These are phyloP conservation scores for Danionella cerebrum DNA, from an alignment of 2,113 vertebrate genomes.

Conservation along the genomic window DNA sequence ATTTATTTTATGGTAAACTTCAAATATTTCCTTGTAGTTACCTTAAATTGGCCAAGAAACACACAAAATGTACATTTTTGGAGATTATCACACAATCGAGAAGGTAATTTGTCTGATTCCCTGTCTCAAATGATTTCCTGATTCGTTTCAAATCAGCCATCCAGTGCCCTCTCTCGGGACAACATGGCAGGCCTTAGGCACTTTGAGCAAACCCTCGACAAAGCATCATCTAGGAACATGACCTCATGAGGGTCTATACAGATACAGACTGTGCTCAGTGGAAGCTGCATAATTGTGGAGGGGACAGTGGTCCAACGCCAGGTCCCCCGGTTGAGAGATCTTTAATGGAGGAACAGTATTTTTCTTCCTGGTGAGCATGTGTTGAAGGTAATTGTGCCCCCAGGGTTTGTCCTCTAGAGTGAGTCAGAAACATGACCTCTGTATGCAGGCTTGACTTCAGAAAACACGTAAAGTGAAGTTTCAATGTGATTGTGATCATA, in stretches of 20 bases:
- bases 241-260: conserved; percentile 32
- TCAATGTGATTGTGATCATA: neutral
- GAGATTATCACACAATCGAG: neutral
- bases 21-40: no score
- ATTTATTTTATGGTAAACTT: no score
- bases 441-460: conserved; percentile 11
- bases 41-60: no score
- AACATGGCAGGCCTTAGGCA: conserved; percentile 6
- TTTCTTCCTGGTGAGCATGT: conserved; percentile 61
- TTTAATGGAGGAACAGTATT: conserved; percentile 54
- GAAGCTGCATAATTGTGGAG: conserved; percentile 46
- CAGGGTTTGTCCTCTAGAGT: conserved; percentile 52
- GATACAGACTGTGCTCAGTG: conserved; percentile 27
- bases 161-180: conserved; percentile 17
- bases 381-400: conserved; percentile 59
- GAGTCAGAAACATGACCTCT: conserved; percentile 36
- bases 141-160: conserved; percentile 21
- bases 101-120: neutral
- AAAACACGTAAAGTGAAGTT: neutral
- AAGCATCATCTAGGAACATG: conserved; percentile 22
- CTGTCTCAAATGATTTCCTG: conserved; percentile 1
- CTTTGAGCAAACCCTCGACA: conserved; percentile 19
- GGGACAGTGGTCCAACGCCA: conserved; percentile 40
- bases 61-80: no score
- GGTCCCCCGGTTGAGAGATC: conserved; percentile 55